Evolutionary conservation across 2,888 invertebrate genomes (phyloP).

Genomic region (Phortica magna): DNA sequence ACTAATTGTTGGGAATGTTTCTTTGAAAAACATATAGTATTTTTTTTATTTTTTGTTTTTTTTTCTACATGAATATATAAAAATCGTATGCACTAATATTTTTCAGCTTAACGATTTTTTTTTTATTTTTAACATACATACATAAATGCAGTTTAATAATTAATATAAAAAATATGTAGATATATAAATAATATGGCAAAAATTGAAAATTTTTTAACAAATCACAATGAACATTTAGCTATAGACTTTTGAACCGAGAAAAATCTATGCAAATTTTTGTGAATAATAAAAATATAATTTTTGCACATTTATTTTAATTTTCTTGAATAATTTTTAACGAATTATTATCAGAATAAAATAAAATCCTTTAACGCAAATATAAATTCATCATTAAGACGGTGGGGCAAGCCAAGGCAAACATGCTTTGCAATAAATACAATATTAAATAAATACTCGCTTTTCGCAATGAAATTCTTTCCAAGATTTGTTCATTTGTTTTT

Average conservation of each 20-base stretch:
- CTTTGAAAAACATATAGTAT: slow-evolving; percentile 37
- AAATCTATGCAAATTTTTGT: slow-evolving; percentile 75
- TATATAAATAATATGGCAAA: slow-evolving; percentile 58
- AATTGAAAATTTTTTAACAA: slow-evolving; percentile 46
- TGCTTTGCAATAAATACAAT: slow-evolving; percentile 42
- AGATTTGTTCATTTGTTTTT: slow-evolving; percentile 37
- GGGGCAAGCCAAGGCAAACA: slow-evolving; percentile 74
- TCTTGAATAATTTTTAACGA: slow-evolving; percentile 29
- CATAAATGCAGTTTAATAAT: slow-evolving; percentile 62
- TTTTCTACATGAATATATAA: slow-evolving; percentile 25
- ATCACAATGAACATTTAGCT: slow-evolving; percentile 71
- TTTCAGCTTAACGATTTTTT: slow-evolving; percentile 44
- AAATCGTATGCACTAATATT: slow-evolving; percentile 41
- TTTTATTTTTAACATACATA: slow-evolving; percentile 42
- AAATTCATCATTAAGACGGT: slow-evolving; percentile 58
- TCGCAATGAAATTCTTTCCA: slow-evolving; percentile 23
- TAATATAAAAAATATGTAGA: slow-evolving; percentile 46
- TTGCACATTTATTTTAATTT: slow-evolving; percentile 46
- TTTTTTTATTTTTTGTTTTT: slow-evolving; percentile 32
- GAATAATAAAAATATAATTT: slow-evolving; percentile 52
- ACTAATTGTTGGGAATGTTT: slow-evolving; percentile 61
- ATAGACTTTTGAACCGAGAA: slow-evolving; percentile 74
- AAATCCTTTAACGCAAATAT: slow-evolving; percentile 28
- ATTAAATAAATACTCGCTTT: slow-evolving; percentile 53
- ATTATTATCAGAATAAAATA: slow-evolving; percentile 42